Percentiles rank a stretch among this genome's conserved stretches.
Conservation (phyloP, 2,888 invertebrate species). For the Ecliptopera silaceata region DNA sequence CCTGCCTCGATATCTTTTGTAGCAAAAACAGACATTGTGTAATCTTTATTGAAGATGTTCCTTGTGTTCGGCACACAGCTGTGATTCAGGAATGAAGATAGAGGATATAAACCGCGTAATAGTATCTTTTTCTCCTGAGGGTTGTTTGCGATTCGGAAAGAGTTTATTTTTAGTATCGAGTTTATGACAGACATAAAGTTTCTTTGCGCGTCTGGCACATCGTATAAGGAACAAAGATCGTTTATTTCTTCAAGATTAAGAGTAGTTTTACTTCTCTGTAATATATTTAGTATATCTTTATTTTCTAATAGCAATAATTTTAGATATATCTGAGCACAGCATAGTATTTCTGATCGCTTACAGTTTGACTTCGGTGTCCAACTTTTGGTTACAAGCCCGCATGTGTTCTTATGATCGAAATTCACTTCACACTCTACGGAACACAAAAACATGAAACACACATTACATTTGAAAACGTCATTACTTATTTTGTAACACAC, state of each 20-base stretch:
- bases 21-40: slow-evolving; percentile 83
- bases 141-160: slow-evolving; percentile 82
- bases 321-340: slow-evolving; percentile 56
- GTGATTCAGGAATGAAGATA: slow-evolving; percentile 87
- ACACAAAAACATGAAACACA: slow-evolving; percentile 87
- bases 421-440: slow-evolving; percentile 82
- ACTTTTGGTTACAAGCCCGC: slow-evolving; percentile 80
- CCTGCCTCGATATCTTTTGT: slow-evolving; percentile 80
- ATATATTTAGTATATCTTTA: slow-evolving; percentile 68
- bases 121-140: slow-evolving; percentile 57
- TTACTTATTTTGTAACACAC: slow-evolving; percentile 82
- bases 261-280: slow-evolving; percentile 65
- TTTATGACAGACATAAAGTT: slow-evolving; percentile 78
- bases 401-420: slow-evolving; percentile 82
- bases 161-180: slow-evolving; percentile 84
- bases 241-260: slow-evolving; percentile 76
- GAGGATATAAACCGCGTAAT: slow-evolving; percentile 85
- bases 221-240: slow-evolving; percentile 54
- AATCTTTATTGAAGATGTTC: slow-evolving; percentile 81
- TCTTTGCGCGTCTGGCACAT: slow-evolving; percentile 76
- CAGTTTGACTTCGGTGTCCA: slow-evolving; percentile 65
- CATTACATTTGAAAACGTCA: slow-evolving; percentile 74
- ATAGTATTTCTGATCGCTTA: slow-evolving; percentile 42
- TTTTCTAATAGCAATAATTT: slow-evolving; percentile 57
- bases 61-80: slow-evolving; percentile 86